Percentiles rank a stretch among this genome's conserved stretches.
Evolutionary conservation across 2,888 invertebrate species (phyloP).

Genomic region (Parapristionchus giblindavisi): DNA sequence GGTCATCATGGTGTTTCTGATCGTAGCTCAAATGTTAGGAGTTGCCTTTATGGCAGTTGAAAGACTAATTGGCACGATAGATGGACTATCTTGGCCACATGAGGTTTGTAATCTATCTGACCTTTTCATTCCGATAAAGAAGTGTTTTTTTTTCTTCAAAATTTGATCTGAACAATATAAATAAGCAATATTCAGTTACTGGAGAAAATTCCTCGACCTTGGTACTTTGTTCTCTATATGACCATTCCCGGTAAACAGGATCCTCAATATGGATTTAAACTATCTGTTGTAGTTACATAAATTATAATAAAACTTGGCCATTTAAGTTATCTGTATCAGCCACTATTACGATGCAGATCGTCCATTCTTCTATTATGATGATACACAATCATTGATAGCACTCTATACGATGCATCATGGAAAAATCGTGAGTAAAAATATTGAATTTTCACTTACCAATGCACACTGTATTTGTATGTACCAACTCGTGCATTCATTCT

Average conservation of each 20-base stretch:
- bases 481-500: too few species aligned
- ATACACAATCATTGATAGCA: conserved; percentile 7
- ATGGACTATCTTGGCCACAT: background rate
- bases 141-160: background rate
- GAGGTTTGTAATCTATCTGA: background rate
- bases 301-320: background rate
- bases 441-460: too few species aligned
- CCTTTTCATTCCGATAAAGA: background rate
- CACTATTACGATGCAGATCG: conserved; percentile 2
- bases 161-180: too few species aligned
- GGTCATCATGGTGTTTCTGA: conserved; percentile 5
- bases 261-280: too few species aligned
- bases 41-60: conserved; percentile 11
- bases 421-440: background rate
- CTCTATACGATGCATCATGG: conserved; percentile 35
- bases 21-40: conserved; percentile 20
- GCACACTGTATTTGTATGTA: too few species aligned
- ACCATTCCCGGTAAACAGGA: background rate
- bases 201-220: background rate
- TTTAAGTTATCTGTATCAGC: background rate
- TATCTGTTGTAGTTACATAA: too few species aligned
- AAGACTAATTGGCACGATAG: conserved; percentile 19
- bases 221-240: background rate
- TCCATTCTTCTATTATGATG: conserved; percentile 31
- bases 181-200: background rate